A percentile compares a stretch with the other conserved stretches of the same genome.
These are phyloP conservation scores for Pogonocichla stellata DNA, from an alignment of 2,113 vertebrate species.

Conservation along the genomic window DNA sequence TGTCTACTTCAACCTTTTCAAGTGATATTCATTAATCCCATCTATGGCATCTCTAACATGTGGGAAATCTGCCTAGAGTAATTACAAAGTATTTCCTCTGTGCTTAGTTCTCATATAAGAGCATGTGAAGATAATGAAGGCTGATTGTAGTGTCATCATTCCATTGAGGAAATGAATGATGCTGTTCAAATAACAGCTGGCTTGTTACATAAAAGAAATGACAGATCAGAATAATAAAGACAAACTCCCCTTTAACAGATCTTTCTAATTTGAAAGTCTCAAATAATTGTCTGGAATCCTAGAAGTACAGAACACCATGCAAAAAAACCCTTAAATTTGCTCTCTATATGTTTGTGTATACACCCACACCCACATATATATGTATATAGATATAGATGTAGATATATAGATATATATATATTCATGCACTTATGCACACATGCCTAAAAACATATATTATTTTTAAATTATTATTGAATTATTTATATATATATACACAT, in stretches of 20 bases:
- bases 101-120: conserved; percentile 65
- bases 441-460: neutral
- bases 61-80: conserved; percentile 70
- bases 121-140: conserved; percentile 68
- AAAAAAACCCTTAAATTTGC: neutral
- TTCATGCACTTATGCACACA: neutral
- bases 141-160: conserved; percentile 64
- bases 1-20: conserved; percentile 69
- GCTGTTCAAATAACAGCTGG: conserved; percentile 65
- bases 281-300: conserved; percentile 50
- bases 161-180: conserved; percentile 42
- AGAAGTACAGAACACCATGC: neutral
- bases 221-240: conserved; percentile 60
- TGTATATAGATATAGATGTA: too few relatives aligned
- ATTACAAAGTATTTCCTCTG: conserved; percentile 71
- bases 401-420: neutral
- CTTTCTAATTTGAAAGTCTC: conserved; percentile 36
- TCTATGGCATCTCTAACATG: conserved; percentile 68
- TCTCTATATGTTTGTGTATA: neutral
- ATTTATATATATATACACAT: neutral
- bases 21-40: conserved; percentile 73
- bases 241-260: conserved; percentile 39
- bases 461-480: neutral
- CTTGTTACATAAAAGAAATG: conserved; percentile 53
- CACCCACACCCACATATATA: fast-evolving